Base-by-base conservation (phyloP, 2,888 invertebrate species). In the Epsilonema sp. region DNA sequence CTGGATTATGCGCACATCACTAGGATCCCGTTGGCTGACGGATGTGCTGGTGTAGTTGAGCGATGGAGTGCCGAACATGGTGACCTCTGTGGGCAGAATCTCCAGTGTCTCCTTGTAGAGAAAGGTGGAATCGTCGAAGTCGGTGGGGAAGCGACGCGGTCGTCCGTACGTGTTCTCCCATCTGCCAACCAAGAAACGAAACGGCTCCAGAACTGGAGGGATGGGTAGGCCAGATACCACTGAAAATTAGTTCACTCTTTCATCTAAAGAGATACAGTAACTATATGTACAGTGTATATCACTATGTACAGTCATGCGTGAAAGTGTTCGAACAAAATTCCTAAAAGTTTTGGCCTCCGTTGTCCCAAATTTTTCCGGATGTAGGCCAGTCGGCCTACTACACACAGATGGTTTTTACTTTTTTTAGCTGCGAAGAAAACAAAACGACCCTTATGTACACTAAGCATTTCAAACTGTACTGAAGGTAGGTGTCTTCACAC, bases 1-100 rank as follows among this genome's bases (percentile, higher is more conserved):
- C 39, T 59, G 58, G 49, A 57, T 54, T 2, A 62, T 51, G 44
- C 62, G 51, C 1, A 53, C 50, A 42, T 62, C 62, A 31, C 16
- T 31, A 13, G 31, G 31, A 31, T 31, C 31, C 16, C 31, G 31
- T 31, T 13, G 8, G 16, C 16, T 31, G 31, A 16, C 16, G 16
- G 11, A 13, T 31, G 31, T 31, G 8, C 11, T 13, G 31, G 11
- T 31, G 31, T 13, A 31, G 16, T 56, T 55, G 22, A 56, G 49
- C 36, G 50, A 51, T 2, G 56, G 54, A 19, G 54, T 54, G 13
- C 55, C 55, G 41, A 56, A 56, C 42, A 53, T 53, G 11, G 55
- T 36, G 2, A 52, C 54, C 26, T 51, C 49, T 1, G 54, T 45
- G 1, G 52, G 55, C 2, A 54, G 49, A 39, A 56, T 51, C 2